These are phyloP conservation scores for Nomada goodeniana DNA, from an alignment of 2,888 invertebrate genomes.

Conservation along the genomic window DNA sequence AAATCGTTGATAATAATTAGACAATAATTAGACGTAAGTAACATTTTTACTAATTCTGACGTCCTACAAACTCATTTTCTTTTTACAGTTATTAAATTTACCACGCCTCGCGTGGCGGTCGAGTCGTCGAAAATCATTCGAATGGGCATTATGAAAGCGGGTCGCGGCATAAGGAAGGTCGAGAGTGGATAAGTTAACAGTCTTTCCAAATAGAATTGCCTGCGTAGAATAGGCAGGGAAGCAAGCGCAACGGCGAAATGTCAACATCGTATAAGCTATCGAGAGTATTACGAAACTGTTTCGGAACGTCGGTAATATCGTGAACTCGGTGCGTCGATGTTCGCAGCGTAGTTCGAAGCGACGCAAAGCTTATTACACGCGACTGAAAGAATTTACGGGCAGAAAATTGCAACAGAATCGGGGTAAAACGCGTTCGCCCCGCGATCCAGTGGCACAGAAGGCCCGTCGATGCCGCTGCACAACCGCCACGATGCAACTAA, in stretches of 20 bases:
- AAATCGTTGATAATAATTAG: no score
- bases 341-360: neutral
- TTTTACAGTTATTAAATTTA: no score
- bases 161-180: no score
- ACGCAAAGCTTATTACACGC: neutral
- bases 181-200: no score
- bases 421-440: neutral
- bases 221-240: neutral
- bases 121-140: no score
- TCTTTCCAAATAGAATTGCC: no score
- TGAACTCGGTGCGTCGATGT: neutral
- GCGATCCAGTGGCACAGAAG: conserved; percentile 3
- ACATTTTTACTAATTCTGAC: no score
- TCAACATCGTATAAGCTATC: neutral
- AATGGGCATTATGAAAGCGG: no score
- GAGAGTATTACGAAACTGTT: neutral
- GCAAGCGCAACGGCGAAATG: neutral
- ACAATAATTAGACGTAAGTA: no score
- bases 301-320: neutral
- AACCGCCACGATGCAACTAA: conserved; percentile 44
- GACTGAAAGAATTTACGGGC: neutral
- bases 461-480: conserved; percentile 24
- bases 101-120: no score
- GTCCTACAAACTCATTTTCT: no score
- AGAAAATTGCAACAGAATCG: conserved; percentile 9